These are phyloP conservation scores for Andrena fulva DNA, from an alignment of 2,888 invertebrate genomes.

Conservation along the genomic window DNA sequence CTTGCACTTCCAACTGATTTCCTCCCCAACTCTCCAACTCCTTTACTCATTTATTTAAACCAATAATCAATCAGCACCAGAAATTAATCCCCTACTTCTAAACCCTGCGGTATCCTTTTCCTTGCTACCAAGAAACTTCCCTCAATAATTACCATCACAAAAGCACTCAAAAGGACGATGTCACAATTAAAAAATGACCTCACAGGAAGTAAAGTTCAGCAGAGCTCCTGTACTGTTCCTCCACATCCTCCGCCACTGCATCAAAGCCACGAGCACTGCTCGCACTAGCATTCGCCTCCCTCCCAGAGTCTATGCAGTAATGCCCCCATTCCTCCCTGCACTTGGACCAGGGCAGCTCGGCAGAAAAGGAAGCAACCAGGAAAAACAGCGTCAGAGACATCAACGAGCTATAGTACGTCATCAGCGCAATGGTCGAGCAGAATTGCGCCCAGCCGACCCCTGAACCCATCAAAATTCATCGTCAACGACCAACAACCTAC, in stretches of 20 bases:
- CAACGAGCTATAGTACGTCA: conserved; percentile 85
- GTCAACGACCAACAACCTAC: not conserved
- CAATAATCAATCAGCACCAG: not conserved
- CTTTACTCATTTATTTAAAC: not conserved
- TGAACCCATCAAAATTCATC: conserved; percentile 85
- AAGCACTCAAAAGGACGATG: not conserved
- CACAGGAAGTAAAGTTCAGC: conserved; percentile 81
- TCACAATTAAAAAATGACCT: conserved; percentile 48
- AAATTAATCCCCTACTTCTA: not conserved
- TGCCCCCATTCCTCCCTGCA: conserved; percentile 83
- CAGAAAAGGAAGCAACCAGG: conserved; percentile 84
- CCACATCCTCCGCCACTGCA: not conserved
- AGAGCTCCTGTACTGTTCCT: conserved; percentile 72
- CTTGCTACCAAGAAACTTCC: no score
- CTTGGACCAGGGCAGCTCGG: conserved; percentile 85
- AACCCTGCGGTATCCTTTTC: no score
- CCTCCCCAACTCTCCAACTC: not conserved
- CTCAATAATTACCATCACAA: not conserved
- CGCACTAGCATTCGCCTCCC: not conserved
- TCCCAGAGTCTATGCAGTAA: conserved; percentile 75
- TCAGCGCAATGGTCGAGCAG: conserved; percentile 84
- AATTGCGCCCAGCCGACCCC: conserved; percentile 87
- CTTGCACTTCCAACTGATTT: not conserved
- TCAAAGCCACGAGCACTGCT: not conserved
- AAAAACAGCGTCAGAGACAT: conserved; percentile 86